Conservation (phyloP, 1,140 invertebrate species). For the Cotesia glomerata region DNA sequence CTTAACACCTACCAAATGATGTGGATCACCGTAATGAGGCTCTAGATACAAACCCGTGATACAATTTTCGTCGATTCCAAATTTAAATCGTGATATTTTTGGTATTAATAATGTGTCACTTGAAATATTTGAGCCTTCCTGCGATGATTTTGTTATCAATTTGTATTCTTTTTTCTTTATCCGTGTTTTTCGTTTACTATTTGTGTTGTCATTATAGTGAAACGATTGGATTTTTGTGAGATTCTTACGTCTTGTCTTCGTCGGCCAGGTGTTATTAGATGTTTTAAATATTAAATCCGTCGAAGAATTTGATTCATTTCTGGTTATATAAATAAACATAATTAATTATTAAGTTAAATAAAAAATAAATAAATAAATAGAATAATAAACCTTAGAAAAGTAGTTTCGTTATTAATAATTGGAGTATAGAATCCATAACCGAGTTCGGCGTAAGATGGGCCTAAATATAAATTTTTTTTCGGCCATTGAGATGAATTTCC, state of each 20-base stretch:
- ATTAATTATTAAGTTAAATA: background rate
- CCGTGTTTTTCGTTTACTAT: too few relatives aligned
- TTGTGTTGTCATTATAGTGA: too few relatives aligned
- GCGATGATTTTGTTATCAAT: background rate
- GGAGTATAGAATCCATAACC: slow-evolving; percentile 43
- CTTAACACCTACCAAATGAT: slow-evolving; percentile 21
- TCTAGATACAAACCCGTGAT: slow-evolving; percentile 53
- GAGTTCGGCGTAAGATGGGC: slow-evolving; percentile 43
- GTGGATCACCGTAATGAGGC: slow-evolving; percentile 38
- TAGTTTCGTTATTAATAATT: slow-evolving; percentile 40
- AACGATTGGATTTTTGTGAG: too few relatives aligned
- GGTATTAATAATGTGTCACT: slow-evolving; percentile 17
- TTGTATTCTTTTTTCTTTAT: background rate
- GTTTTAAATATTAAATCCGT: background rate
- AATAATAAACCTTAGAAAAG: slow-evolving; percentile 15
- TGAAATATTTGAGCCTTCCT: slow-evolving; percentile 7
- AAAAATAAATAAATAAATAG: background rate
- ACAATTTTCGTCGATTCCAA: slow-evolving; percentile 61
- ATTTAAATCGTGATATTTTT: slow-evolving; percentile 58
- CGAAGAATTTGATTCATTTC: too few relatives aligned
- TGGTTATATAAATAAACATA: too few relatives aligned
- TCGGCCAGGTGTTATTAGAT: background rate
- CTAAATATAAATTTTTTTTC: slow-evolving; percentile 47
- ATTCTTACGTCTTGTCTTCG: background rate
- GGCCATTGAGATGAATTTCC: slow-evolving; percentile 38